phyloP scores from a whole-genome alignment of 1,140 invertebrate genomes.

The Trichonephila inaurata region DNA sequence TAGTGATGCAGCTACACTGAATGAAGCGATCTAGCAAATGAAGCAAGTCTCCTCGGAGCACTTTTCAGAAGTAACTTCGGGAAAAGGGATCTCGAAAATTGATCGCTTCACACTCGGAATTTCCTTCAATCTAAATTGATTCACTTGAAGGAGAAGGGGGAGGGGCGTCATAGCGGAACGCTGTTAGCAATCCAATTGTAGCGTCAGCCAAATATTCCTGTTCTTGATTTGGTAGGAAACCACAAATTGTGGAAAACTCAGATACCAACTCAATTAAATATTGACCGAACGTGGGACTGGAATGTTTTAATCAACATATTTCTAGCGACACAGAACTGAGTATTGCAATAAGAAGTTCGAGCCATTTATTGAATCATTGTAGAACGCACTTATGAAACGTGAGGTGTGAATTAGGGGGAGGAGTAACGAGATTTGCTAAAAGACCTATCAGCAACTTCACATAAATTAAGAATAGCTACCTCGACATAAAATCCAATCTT shows the following conservation, averaged over 20 bases:
- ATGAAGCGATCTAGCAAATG: conserved; percentile 69
- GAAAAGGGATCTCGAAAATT: conserved; percentile 63
- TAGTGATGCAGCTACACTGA: conserved; percentile 42
- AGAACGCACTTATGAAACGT: background rate
- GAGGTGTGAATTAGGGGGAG: background rate
- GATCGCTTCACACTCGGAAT: conserved; percentile 73
- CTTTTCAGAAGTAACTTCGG: conserved; percentile 66
- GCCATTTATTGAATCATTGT: conserved; percentile 9
- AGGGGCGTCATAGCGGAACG: conserved; percentile 33
- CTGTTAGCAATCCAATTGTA: conserved; percentile 58
- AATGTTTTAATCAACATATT: conserved; percentile 76
- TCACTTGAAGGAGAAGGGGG: conserved; percentile 52
- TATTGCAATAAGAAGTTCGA: background rate
- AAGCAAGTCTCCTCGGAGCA: conserved; percentile 72
- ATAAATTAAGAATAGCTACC: background rate
- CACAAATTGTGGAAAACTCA: conserved; percentile 66
- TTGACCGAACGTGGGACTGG: conserved; percentile 51
- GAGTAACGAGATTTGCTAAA: conserved; percentile 6
- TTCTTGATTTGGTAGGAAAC: conserved; percentile 63
- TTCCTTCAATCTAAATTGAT: conserved; percentile 75
- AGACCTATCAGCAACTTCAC: conserved; percentile 2
- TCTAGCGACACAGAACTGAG: conserved; percentile 4
- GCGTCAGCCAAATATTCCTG: conserved; percentile 69
- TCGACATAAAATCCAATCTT: background rate
- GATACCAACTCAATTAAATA: conserved; percentile 72